Conservation (phyloP, 2,113 vertebrate species). For the Megalops atlanticus region DNA sequence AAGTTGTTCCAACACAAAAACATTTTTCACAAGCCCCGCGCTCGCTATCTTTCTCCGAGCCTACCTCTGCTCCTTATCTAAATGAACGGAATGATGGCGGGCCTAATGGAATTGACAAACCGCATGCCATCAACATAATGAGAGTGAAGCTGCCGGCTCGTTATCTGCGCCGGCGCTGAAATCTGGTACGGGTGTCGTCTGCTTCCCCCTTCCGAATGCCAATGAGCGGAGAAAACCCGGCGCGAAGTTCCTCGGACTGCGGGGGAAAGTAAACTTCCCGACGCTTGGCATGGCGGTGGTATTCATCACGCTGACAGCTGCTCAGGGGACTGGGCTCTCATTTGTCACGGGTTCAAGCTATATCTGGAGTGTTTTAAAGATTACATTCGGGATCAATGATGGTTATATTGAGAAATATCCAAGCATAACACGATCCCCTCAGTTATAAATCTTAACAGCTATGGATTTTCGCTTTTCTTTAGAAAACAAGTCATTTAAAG, state of each 20-base stretch:
- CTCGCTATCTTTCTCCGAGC: constrained; percentile 12
- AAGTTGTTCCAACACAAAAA: neutral
- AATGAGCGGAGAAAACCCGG: constrained; percentile 13
- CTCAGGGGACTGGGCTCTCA: neutral
- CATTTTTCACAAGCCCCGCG: neutral
- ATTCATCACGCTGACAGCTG: constrained; percentile 16
- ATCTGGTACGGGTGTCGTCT: neutral
- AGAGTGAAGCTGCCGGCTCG: constrained; percentile 17
- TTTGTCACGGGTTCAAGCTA: neutral
- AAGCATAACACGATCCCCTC: constrained; percentile 2
- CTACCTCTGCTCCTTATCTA: constrained; percentile 30
- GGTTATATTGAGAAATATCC: constrained; percentile 12
- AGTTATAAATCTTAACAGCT: neutral
- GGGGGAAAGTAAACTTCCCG: constrained; percentile 12
- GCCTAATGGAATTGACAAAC: constrained; percentile 36
- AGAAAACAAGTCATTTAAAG: neutral
- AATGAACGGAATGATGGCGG: constrained; percentile 29
- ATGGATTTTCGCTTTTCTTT: constrained; percentile 5
- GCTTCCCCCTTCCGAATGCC: constrained; percentile 27
- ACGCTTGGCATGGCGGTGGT: neutral
- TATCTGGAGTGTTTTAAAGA: constrained; percentile 4
- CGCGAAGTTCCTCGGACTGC: neutral
- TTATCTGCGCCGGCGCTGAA: constrained; percentile 30
- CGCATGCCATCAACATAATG: constrained; percentile 19
- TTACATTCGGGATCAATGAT: constrained; percentile 13